Conservation (phyloP, 2,797 vertebrate species). For the Steatocranus sp. region DNA sequence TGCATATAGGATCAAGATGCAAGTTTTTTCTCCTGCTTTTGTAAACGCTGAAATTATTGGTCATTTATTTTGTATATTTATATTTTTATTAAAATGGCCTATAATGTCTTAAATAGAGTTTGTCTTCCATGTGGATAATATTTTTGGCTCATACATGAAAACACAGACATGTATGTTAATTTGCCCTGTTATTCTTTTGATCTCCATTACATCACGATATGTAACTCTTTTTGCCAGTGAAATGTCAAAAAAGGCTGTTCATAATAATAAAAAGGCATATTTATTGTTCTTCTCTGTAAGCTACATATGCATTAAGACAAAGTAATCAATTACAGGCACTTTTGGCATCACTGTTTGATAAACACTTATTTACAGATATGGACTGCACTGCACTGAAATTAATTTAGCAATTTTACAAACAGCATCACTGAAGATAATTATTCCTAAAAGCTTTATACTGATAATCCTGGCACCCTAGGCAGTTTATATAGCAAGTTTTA, state of each 20-base stretch:
- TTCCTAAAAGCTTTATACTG: background rate
- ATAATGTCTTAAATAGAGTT: background rate
- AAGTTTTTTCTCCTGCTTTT: background rate
- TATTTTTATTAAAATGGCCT: background rate
- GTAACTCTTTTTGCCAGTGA: background rate
- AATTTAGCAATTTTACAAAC: background rate
- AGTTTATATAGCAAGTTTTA: background rate
- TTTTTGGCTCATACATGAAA: background rate
- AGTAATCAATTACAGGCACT: background rate
- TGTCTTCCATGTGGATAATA: background rate
- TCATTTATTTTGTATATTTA: accelerated
- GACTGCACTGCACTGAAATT: background rate
- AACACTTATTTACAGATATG: background rate
- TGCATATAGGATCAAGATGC: accelerated
- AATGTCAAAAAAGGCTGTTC: background rate
- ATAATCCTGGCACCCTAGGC: background rate
- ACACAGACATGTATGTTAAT: background rate
- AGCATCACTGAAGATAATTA: background rate
- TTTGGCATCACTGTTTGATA: background rate
- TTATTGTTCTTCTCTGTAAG: background rate
- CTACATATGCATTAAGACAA: background rate
- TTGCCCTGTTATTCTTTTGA: background rate
- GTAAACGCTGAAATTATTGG: background rate
- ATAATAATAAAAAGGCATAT: background rate
- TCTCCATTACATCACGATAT: accelerated